Evolutionary conservation across 2,888 invertebrate species (phyloP).

Genomic region (Pyrrhosoma nymphula): DNA sequence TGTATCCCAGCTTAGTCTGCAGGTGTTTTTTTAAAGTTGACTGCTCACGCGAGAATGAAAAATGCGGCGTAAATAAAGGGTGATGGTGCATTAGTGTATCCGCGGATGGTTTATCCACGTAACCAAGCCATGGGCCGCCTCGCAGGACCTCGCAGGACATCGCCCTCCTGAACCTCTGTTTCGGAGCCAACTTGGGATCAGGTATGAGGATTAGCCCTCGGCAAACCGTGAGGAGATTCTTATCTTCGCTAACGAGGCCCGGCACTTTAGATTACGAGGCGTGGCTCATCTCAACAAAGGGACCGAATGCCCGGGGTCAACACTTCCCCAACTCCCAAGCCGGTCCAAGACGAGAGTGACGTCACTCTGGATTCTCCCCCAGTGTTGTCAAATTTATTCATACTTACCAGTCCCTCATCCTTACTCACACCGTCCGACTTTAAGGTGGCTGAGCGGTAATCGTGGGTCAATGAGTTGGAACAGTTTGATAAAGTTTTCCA

Average conservation of each 20-base stretch:
- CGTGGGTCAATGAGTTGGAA: no score
- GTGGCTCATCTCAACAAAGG: not conserved
- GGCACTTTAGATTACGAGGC: not conserved
- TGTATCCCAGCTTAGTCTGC: not conserved
- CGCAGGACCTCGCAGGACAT: not conserved
- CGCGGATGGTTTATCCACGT: not conserved
- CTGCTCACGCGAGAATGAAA: not conserved
- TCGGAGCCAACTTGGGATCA: not conserved
- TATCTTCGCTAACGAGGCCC: not conserved
- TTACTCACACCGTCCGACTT: no score
- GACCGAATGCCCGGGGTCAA: not conserved
- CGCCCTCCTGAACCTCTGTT: not conserved
- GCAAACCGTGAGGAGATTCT: not conserved
- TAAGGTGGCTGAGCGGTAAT: no score
- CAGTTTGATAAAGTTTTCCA: no score
- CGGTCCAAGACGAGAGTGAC: not conserved
- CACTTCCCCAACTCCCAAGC: not conserved
- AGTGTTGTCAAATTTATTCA: not conserved
- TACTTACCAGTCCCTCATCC: no score
- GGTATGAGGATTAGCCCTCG: not conserved
- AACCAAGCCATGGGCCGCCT: not conserved
- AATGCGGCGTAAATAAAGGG: not conserved
- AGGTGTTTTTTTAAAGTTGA: not conserved
- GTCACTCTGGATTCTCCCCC: not conserved
- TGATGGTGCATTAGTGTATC: not conserved